Evolutionary conservation across 2,797 vertebrate species (phyloP), one percentile per base, ranked within the genome.

Genomic region (Pterois miles): DNA sequence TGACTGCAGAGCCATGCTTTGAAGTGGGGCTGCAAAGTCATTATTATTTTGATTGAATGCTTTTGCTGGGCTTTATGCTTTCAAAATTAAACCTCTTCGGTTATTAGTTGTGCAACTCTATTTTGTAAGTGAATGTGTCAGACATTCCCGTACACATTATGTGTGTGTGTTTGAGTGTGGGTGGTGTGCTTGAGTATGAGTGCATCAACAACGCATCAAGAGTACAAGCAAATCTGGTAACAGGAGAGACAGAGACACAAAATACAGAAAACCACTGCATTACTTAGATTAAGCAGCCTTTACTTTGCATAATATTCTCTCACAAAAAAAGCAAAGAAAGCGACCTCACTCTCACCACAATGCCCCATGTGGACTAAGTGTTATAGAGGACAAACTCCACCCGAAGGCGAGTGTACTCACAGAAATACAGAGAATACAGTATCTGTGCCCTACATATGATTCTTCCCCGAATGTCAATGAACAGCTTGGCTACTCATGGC

Each of bases 31-130:
- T 60, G 13, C 4, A 1, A 50, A 78, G 18, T 75, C 75, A 54
- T 72, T 48, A 40, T 68, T 56, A 58, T 63, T 74, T 70, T 67
- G 22, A 65, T 33, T 70, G 8, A 80, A 46, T 36, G 8, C 50
- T 70, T 59, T 81, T 75, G 22, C 20, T 54, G 22, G 48, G 8
- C 20, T 81, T 83, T 72, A 62, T 65, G 8, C 59, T 31, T 74
- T 81, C 5, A 48, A 57, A 62, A 77, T 75, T 22, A 86, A 77
- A 68, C 54, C 66, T 83, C 6, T 75, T 71, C 1, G 7, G 50
- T 65, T 71, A 56, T 77, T 73, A 82, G 34, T 18, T 53, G 14
- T 20, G 23, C 27, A 3, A 22, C 8, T 62, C 5, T 18, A 7
- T 58, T 58, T 34, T n/a, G 56, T 14, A 1, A 48, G n/a, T 71